Percentiles rank a stretch among this genome's conserved stretches.
phyloP scores from a whole-genome alignment of 2,113 vertebrate genomes.

The Colaptes auratus region DNA sequence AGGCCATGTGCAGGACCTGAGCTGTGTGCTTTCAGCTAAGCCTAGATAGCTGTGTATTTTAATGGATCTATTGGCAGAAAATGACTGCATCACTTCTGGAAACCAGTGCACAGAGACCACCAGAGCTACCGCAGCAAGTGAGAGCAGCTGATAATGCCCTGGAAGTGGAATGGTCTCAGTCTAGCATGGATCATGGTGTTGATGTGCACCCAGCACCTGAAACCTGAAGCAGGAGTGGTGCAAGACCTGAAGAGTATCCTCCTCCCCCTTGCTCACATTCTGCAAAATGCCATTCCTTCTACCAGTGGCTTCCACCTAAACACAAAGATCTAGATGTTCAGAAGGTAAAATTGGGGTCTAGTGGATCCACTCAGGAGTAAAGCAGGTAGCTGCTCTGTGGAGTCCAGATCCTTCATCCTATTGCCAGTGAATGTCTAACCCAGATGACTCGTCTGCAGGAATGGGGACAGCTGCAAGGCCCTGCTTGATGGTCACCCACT shows the following conservation, averaged over 20 bases:
- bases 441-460: neutral
- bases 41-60: neutral
- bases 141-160: neutral
- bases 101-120: neutral
- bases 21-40: neutral
- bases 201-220: neutral
- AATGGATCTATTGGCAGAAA: neutral
- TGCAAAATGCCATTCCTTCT: neutral
- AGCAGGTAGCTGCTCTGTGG: neutral
- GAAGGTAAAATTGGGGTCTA: neutral
- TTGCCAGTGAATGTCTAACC: neutral
- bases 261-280: neutral
- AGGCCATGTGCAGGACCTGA: neutral
- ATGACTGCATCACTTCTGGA: neutral
- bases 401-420: neutral
- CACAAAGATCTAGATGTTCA: neutral
- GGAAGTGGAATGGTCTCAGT: neutral
- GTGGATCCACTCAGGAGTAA: neutral
- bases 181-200: rapidly evolving
- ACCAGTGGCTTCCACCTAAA: neutral
- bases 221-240: neutral
- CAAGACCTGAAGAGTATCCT: neutral
- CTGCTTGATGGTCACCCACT: neutral
- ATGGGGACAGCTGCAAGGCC: neutral
- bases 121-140: rapidly evolving